Conservation (phyloP, 2,888 invertebrate species). For the Mythimna lalbum region DNA sequence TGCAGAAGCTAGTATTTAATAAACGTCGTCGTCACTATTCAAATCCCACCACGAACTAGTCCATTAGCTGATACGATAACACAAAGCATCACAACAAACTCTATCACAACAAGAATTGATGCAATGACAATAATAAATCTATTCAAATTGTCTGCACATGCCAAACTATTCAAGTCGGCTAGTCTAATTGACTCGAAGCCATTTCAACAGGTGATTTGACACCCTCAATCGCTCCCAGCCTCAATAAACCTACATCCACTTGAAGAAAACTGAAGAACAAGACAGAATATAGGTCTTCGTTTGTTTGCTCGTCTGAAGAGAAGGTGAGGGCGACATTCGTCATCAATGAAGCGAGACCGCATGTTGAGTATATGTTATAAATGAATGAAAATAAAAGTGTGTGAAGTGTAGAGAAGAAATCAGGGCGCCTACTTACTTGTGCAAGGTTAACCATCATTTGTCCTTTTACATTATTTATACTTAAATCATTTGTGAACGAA, state of each 20-base stretch:
- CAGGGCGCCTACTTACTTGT: not conserved
- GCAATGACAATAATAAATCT: conserved; percentile 11
- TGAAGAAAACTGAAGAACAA: conserved; percentile 34
- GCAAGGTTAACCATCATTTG: not conserved
- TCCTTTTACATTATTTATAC: too few relatives aligned
- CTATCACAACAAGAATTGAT: conserved; percentile 3
- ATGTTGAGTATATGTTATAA: not conserved
- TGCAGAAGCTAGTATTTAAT: too few relatives aligned
- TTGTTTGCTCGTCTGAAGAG: conserved; percentile 5
- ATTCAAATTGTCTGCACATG: conserved; percentile 1
- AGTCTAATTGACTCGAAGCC: conserved; percentile 27
- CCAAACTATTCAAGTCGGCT: conserved; percentile 31
- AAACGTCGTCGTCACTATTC: not conserved
- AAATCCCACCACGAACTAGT: not conserved
- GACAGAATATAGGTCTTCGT: conserved; percentile 15
- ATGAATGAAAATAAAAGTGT: conserved; percentile 1
- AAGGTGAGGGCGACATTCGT: conserved; percentile 22
- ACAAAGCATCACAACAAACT: conserved; percentile 4
- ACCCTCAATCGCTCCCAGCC: conserved; percentile 31
- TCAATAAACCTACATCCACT: conserved; percentile 48
- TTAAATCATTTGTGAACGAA: too few relatives aligned
- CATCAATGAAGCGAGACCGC: conserved; percentile 32
- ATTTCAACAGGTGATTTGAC: conserved; percentile 57
- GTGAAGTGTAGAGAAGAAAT: not conserved
- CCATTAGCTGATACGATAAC: not conserved